Base-by-base conservation (phyloP, 2,797 vertebrate species). In the Onychomys arenicola region DNA sequence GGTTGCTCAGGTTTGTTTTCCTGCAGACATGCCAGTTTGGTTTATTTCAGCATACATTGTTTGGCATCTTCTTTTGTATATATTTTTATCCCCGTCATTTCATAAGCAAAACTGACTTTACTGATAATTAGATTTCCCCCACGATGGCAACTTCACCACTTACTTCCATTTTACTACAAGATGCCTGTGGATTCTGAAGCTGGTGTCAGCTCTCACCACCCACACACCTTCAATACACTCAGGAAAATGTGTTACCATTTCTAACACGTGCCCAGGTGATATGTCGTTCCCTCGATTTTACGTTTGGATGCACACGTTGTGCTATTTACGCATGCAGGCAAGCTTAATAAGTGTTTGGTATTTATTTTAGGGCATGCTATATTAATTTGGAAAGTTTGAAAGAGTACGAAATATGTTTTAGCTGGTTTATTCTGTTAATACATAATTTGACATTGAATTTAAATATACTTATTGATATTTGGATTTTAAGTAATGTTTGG, bases 81-180 rank as follows among this genome's bases (percentile, higher is more conserved):
- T 94, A 40, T 91, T 78, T 95, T 91, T 81, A 95, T 92, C 46
- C 55, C 40, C 81, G 9, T 94, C 92, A 95, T 97, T 97, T 96
- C 40, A 75, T 32, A 96, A 96, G 55, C 29, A 97, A 95, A 95
- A 83, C 29, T 90, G 94, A 91, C 91, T 97, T 96, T n/a, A 32
- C 89, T 96, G 83, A 89, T 97, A 95, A 97, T 96, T 97, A 97
- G 93, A 89, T 93, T 97, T 91, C 49, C 34, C 61, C 75, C 27
- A 89, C 76, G 84, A 80, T 77, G 43, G 92, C 43, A 96, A 69
- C 46, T 92, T 94, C 57, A 75, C 83, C 34, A 59, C 90, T 95
- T 86, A 49, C 89, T 95, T 95, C 90, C 71, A 82, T 90, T 96
- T 77, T 78, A 69, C 59, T 95, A 34, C 21, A 87, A 90, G 65